Evolutionary conservation across 2,797 vertebrate genomes (phyloP).

Genomic region (Sebastes steindachneri): DNA sequence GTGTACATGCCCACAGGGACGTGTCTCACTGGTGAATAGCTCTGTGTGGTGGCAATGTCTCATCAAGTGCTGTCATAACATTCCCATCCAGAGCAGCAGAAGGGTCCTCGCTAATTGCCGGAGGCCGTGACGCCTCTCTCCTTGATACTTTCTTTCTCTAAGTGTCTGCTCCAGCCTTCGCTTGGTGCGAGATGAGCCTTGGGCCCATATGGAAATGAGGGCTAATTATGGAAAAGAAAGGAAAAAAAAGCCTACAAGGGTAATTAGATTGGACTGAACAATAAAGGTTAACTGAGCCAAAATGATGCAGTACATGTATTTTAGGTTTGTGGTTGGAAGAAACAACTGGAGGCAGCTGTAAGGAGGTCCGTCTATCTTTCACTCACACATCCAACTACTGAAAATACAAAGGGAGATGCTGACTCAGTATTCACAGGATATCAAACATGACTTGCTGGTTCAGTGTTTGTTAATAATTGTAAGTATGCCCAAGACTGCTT

Average conservation of each 20-base stretch:
- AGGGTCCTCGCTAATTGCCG: conserved; percentile 46
- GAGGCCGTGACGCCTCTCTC: conserved; percentile 29
- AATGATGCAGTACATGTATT: background rate
- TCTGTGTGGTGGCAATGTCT: conserved; percentile 48
- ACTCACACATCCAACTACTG: background rate
- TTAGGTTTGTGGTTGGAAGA: conserved; percentile 2
- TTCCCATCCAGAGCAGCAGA: conserved; percentile 39
- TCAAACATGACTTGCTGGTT: conserved; percentile 35
- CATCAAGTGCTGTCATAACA: conserved; percentile 67
- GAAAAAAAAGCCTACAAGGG: conserved; percentile 22
- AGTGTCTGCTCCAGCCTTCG: conserved; percentile 29
- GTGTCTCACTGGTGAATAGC: conserved; percentile 47
- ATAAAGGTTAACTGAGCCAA: conserved; percentile 61
- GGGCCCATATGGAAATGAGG: conserved; percentile 44
- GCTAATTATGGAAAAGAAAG: conserved; percentile 49
- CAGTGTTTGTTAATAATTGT: conserved; percentile 42
- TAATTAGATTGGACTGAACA: conserved; percentile 37
- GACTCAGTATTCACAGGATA: conserved; percentile 26
- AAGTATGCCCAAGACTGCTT: background rate
- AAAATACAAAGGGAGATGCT: conserved; percentile 7
- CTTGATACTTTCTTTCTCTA: conserved; percentile 33
- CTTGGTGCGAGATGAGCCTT: conserved; percentile 35
- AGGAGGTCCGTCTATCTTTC: background rate
- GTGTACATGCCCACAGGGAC: conserved; percentile 51
- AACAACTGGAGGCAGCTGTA: conserved; percentile 9